Evolutionary conservation across 2,888 invertebrate genomes (phyloP).

Genomic region (Stenotaenia linearis): DNA sequence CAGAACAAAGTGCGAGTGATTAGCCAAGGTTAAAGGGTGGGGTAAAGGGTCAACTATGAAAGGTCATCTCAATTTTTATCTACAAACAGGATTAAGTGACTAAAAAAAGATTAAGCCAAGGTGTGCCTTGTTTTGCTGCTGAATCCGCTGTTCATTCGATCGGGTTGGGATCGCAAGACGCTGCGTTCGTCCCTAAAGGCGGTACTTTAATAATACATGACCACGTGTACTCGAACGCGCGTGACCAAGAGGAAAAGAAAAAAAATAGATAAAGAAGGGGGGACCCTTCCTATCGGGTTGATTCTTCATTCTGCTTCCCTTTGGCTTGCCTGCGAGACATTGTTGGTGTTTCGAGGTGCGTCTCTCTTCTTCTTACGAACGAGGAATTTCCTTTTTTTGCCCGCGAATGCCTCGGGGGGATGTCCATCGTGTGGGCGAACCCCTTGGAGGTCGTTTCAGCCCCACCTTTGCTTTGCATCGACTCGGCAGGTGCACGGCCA

Average conservation of each 20-base stretch:
- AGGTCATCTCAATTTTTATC: neutral
- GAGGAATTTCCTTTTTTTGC: neutral
- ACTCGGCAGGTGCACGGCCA: slow-evolving; percentile 20
- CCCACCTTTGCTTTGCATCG: slow-evolving; percentile 17
- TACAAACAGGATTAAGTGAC: neutral
- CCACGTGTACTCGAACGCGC: slow-evolving; percentile 28
- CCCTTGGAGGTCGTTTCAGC: slow-evolving; percentile 8
- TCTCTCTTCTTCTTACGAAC: neutral
- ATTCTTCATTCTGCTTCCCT: neutral
- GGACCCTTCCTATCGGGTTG: neutral
- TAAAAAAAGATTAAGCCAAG: neutral
- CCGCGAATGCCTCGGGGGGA: neutral
- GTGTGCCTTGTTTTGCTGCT: neutral
- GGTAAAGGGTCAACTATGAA: neutral
- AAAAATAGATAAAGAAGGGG: neutral
- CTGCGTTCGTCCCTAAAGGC: slow-evolving; percentile 24
- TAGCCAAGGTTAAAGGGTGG: neutral
- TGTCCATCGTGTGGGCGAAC: slow-evolving; percentile 24
- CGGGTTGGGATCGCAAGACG: slow-evolving; percentile 19
- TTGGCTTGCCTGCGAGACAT: neutral
- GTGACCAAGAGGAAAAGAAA: slow-evolving; percentile 24
- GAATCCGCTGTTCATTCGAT: slow-evolving; percentile 27
- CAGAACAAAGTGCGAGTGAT: neutral
- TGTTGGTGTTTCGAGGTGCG: neutral
- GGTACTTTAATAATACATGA: slow-evolving; percentile 30